Base-by-base conservation (phyloP, 2,113 vertebrate species). In the Sigmodon hispidus region DNA sequence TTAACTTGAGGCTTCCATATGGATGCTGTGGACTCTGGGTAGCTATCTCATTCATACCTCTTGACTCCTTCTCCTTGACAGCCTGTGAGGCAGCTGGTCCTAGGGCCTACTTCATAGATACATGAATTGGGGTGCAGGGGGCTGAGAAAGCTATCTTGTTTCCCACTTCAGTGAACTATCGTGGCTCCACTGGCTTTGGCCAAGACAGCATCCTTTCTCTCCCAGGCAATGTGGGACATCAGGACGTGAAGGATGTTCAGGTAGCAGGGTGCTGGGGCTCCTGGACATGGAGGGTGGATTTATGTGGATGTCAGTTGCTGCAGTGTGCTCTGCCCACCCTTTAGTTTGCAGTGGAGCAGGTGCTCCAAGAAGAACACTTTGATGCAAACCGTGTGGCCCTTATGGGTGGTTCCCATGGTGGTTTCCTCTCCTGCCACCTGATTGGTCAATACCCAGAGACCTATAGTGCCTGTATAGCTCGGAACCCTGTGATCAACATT, bases 381-480 rank as follows among this genome's bases (percentile, higher is more conserved):
- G 98, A 99, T 1, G 9, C 95, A 29, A 48, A 98, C 63, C 99
- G 98, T 1, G 98, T 99, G 77, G 99, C 99, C 3, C 94, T 99
- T 55, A 97, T 98, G 10, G 99, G 99, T 0, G 99, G 99, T 76
- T 99, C 99, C 0, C 99, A 99, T 0, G 99, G 99, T 0, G 99
- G 99, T 88, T 99, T 99, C 98, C 98, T 99, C 96, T 99, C 99
- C 0, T 99, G 99, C 96, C 99, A 99, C 98, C 98, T 99, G 94
- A 99, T 99, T 45, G 99, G 99, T 90, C 99, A 99, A 97, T 99
- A 99, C 95, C 99, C 99, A 0, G 97, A 98, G 2, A 99, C 99
- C 95, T 99, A 99, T 96, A 98, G 97, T 0, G 99, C 99, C 87
- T 99, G 99, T 0, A 98, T 99, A 85, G 98, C 98, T 19, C 98